Percentiles rank a stretch among this genome's conserved stretches.
These are phyloP conservation scores for Diloba caeruleocephala DNA, from an alignment of 2,888 invertebrate species.

Conservation along the genomic window DNA sequence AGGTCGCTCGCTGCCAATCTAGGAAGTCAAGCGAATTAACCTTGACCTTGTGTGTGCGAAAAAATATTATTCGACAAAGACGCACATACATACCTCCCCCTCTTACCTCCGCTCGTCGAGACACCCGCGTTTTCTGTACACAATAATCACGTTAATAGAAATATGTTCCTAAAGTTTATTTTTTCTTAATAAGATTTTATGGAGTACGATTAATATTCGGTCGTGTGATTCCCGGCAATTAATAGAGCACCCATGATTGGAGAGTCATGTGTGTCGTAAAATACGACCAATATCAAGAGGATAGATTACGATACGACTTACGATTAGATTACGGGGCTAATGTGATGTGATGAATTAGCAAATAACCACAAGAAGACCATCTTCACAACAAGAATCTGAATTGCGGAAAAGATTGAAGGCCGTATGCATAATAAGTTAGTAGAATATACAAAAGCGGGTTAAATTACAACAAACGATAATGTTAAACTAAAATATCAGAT, in stretches of 20 bases:
- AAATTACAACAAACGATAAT: constrained; percentile 53
- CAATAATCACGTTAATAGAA: constrained; percentile 20
- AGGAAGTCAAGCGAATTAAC: constrained; percentile 86
- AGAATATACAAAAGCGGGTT: constrained; percentile 46
- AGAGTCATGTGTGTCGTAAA: too few species aligned
- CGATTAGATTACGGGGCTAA: too few species aligned
- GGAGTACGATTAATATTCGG: constrained; percentile 23
- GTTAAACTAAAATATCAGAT: constrained; percentile 62
- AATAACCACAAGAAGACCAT: constrained; percentile 51
- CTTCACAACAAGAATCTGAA: constrained; percentile 68
- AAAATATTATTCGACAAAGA: constrained; percentile 80
- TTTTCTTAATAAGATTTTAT: constrained; percentile 11
- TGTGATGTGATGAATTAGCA: too few species aligned
- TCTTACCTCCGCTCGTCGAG: constrained; percentile 41
- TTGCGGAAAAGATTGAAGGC: constrained; percentile 75
- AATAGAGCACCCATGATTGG: too few species aligned
- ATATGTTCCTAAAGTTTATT: constrained; percentile 14
- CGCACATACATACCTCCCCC: constrained; percentile 61
- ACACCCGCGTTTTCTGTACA: constrained; percentile 24
- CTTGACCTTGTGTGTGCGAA: constrained; percentile 86
- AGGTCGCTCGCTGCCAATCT: constrained; percentile 73
- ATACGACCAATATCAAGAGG: too few species aligned
- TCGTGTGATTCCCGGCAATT: too few species aligned
- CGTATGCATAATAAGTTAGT: constrained; percentile 54
- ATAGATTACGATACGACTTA: too few species aligned